phyloP scores from a whole-genome alignment of 2,888 invertebrate genomes.

The Eurytoma californica region DNA sequence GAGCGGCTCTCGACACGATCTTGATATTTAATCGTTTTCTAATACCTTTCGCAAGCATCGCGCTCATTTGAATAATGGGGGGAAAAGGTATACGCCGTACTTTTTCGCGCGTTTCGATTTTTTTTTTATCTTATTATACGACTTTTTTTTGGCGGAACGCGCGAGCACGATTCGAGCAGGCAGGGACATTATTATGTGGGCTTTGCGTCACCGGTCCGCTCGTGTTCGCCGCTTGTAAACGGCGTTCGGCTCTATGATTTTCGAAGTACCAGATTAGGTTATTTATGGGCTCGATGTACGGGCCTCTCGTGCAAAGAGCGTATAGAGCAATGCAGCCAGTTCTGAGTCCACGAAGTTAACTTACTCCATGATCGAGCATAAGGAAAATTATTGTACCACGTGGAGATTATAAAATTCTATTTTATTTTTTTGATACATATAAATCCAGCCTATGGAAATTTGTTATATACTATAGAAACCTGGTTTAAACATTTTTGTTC shows the following conservation, averaged over 20 bases:
- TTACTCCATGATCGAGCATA: too few relatives aligned
- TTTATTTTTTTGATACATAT: neutral
- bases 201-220: conserved; percentile 28
- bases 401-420: too few relatives aligned
- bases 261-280: conserved; percentile 34
- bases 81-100: neutral
- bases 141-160: neutral
- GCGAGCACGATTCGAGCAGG: neutral
- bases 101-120: conserved; percentile 11
- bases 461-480: too few relatives aligned
- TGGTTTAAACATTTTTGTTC: too few relatives aligned
- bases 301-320: neutral
- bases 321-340: neutral
- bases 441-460: neutral
- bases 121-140: neutral
- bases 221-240: conserved; percentile 21
- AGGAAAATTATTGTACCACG: too few relatives aligned
- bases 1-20: conserved; percentile 22
- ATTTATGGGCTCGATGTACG: conserved; percentile 29
- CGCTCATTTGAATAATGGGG: conserved; percentile 45
- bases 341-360: neutral
- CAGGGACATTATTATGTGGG: conserved; percentile 25
- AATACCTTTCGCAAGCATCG: conserved; percentile 52
- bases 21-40: conserved; percentile 52
- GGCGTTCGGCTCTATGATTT: conserved; percentile 13